Percentiles rank a stretch among this genome's conserved stretches.
These are phyloP conservation scores for Taeniopygia guttata DNA, from an alignment of 2,797 vertebrate species.

Conservation along the genomic window DNA sequence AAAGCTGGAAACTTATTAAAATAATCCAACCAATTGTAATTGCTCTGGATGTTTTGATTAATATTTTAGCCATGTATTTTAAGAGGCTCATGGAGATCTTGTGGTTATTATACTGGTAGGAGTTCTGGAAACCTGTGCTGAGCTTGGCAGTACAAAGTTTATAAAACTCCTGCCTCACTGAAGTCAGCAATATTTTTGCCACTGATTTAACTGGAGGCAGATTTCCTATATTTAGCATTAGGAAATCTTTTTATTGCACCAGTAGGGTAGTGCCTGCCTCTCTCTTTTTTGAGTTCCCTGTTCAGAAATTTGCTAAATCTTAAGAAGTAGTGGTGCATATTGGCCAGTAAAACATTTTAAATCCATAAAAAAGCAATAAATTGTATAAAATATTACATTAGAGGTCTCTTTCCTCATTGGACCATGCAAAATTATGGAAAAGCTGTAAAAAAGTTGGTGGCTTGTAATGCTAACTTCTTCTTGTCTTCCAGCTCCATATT, in stretches of 20 bases:
- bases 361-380: background rate
- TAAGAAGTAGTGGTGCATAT: background rate
- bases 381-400: background rate
- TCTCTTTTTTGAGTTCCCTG: background rate
- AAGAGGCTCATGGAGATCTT: background rate
- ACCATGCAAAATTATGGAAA: background rate
- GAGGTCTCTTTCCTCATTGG: background rate
- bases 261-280: background rate
- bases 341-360: background rate
- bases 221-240: background rate
- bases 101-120: background rate
- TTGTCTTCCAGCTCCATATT: conserved; percentile 89
- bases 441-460: background rate
- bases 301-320: background rate
- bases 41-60: background rate
- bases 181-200: conserved; percentile 42
- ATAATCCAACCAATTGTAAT: background rate
- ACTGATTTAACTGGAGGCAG: background rate
- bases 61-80: background rate
- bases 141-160: conserved; percentile 12
- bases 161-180: background rate
- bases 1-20: background rate
- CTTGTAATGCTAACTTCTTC: background rate
- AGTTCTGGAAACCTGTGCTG: conserved; percentile 8
- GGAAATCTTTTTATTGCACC: background rate